Conservation (phyloP, 2,888 invertebrate species). For the Vanessa cardui region DNA sequence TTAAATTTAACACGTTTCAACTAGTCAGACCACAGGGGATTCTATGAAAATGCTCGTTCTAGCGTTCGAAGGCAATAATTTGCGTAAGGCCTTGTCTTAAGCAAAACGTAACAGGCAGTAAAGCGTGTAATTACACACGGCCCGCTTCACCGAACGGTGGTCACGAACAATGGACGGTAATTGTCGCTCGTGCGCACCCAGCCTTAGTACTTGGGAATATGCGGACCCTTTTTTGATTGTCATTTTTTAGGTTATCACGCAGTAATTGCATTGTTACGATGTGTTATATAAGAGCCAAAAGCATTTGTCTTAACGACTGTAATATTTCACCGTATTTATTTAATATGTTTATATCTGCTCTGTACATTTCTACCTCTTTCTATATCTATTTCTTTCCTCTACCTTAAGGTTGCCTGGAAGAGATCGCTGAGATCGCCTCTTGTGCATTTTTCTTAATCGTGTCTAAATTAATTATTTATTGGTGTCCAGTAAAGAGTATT, state of each 20-base stretch:
- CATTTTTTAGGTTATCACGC: not conserved
- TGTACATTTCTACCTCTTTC: no score
- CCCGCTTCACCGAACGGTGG: slow-evolving; percentile 35
- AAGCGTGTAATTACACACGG: slow-evolving; percentile 45
- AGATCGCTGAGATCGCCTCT: no score
- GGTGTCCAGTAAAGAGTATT: no score
- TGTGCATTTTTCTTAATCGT: no score
- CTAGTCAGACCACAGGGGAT: slow-evolving; percentile 25
- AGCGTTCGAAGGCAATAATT: slow-evolving; percentile 36
- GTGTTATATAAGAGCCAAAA: no score
- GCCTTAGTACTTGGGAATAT: slow-evolving; percentile 41
- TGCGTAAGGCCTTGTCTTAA: slow-evolving; percentile 34
- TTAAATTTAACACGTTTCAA: slow-evolving; percentile 10
- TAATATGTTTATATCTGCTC: no score
- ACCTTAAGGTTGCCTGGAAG: no score
- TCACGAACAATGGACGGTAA: slow-evolving; percentile 46
- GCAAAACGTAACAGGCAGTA: slow-evolving; percentile 39
- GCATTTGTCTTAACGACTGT: no score
- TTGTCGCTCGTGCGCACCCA: slow-evolving; percentile 53
- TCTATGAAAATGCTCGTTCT: slow-evolving; percentile 11
- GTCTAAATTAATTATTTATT: no score
- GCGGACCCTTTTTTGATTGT: not conserved
- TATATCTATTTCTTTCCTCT: no score
- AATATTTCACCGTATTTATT: no score
- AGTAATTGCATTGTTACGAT: no score